A percentile compares a stretch with the other conserved stretches of the same genome.
Conservation (phyloP, 2,797 vertebrate genomes). For the Periophthalmus magnuspinnatus region DNA sequence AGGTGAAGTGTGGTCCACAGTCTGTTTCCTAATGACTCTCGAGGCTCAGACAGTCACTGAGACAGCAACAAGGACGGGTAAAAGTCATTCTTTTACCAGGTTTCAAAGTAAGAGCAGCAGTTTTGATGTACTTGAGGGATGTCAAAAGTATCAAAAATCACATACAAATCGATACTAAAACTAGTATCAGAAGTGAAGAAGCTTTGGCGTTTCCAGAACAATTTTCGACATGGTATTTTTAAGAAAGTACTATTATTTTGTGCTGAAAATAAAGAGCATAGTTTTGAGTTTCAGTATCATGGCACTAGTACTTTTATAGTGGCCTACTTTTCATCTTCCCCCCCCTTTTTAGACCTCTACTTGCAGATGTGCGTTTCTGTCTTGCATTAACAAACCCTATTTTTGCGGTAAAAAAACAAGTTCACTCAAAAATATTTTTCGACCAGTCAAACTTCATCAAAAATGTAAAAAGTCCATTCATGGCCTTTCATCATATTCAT, state of each 20-base stretch:
- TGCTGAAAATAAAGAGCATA: no score
- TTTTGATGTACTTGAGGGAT: background rate
- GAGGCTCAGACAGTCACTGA: constrained; percentile 51
- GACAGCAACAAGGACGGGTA: constrained; percentile 9
- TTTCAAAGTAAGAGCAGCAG: background rate
- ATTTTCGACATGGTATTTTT: no score
- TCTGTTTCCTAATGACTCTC: constrained; percentile 57
- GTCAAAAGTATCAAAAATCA: no score
- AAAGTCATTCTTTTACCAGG: background rate
- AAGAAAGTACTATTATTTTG: no score
- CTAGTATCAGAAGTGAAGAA: no score
- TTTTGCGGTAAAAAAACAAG: background rate
- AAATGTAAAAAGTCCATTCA: background rate
- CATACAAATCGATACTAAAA: no score
- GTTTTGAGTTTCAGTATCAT: no score
- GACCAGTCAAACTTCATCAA: background rate
- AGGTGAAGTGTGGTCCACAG: constrained; percentile 40
- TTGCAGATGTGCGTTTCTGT: no score
- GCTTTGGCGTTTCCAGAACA: no score
- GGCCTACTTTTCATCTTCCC: no score
- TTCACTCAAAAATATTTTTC: background rate
- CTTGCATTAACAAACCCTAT: background rate
- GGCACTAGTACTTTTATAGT: no score
- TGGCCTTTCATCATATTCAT: background rate
- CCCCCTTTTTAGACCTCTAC: no score